phyloP scores from a whole-genome alignment of 2,113 vertebrate genomes.

The Perccottus glenii region DNA sequence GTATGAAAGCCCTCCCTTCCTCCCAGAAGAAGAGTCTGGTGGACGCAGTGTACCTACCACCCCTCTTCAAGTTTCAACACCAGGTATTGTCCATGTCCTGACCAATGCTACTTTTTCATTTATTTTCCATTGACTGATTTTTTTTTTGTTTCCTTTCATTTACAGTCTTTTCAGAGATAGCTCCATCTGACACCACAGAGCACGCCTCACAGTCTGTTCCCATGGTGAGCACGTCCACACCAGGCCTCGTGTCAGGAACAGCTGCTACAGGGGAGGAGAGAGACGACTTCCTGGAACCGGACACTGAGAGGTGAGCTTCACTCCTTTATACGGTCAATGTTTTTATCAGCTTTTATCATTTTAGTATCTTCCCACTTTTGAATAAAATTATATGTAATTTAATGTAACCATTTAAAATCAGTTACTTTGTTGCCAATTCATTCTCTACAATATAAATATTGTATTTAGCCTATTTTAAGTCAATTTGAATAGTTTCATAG shows the following conservation, averaged over 20 bases:
- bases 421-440: neutral
- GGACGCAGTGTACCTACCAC: conserved; percentile 92
- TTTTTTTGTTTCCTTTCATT: conserved; percentile 60
- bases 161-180: conserved; percentile 85
- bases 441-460: too few species aligned
- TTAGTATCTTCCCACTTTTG: too few species aligned
- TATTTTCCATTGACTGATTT: neutral
- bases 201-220: conserved; percentile 93
- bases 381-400: too few species aligned
- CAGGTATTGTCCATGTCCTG: conserved; percentile 73
- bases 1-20: conserved; percentile 90
- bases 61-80: conserved; percentile 85
- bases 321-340: neutral
- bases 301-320: conserved; percentile 86
- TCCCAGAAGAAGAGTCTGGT: conserved; percentile 90
- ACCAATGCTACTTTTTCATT: neutral
- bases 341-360: too few species aligned
- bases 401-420: neutral
- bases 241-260: conserved; percentile 80
- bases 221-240: conserved; percentile 92
- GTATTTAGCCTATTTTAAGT: neutral
- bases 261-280: conserved; percentile 83
- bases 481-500: neutral
- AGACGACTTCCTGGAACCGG: conserved; percentile 90
- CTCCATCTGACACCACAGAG: conserved; percentile 85